phyloP scores from a whole-genome alignment of 2,797 vertebrate genomes.

The Dermochelys coriacea region DNA sequence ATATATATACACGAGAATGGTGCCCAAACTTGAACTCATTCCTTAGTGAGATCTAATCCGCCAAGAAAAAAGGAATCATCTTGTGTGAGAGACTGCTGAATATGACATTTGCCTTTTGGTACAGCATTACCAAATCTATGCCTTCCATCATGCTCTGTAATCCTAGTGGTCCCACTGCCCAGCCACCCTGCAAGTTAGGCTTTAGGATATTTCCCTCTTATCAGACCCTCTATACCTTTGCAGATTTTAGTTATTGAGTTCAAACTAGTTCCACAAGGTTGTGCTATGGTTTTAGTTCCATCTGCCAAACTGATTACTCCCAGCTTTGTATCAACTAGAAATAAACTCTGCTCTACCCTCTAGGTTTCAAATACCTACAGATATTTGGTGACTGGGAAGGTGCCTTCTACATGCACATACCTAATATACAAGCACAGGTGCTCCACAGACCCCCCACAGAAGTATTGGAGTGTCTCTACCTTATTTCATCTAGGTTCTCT shows the following conservation, averaged over 20 bases:
- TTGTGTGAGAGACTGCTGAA: not conserved
- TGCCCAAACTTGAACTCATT: not conserved
- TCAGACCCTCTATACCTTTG: not conserved
- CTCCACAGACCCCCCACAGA: not conserved
- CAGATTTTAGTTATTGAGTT: not conserved
- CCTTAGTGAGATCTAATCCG: not conserved
- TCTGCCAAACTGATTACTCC: not conserved
- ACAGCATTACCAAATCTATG: not conserved
- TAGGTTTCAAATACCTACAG: not conserved
- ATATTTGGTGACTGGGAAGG: not conserved
- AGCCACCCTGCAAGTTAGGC: not conserved
- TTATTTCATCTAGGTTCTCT: not conserved
- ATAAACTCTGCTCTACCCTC: not conserved
- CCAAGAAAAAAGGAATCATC: not conserved
- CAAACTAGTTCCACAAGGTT: not conserved
- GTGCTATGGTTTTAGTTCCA: not conserved
- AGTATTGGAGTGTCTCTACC: not conserved
- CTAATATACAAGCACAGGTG: not conserved
- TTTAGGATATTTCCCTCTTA: not conserved
- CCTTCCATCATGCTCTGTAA: not conserved
- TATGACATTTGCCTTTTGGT: not conserved
- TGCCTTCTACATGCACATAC: not conserved
- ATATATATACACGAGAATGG: not conserved
- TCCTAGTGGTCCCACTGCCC: not conserved
- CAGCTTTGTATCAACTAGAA: slow-evolving; percentile 42